Conservation (phyloP, 2,888 invertebrate genomes). For the Deladenus siricidicola region DNA sequence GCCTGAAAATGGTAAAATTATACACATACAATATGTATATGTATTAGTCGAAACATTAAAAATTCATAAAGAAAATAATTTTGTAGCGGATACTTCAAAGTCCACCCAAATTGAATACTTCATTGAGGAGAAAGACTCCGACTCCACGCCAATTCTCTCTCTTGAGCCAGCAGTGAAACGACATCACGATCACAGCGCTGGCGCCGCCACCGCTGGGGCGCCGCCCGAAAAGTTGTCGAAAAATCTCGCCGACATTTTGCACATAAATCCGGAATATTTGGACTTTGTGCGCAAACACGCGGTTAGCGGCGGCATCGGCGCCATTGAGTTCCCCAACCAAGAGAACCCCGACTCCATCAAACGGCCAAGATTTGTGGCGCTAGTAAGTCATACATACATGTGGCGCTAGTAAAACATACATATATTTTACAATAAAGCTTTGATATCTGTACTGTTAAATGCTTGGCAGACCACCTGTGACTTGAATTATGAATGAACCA, state of each 20-base stretch:
- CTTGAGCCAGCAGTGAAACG: neutral
- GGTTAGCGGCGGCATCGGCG: slow-evolving; percentile 13
- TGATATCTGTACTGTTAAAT: too few relatives aligned
- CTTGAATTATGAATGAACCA: too few relatives aligned
- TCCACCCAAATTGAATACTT: slow-evolving; percentile 1
- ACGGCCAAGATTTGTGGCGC: slow-evolving; percentile 10
- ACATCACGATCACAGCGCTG: neutral
- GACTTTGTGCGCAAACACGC: slow-evolving; percentile 17
- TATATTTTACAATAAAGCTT: too few relatives aligned
- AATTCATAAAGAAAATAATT: neutral
- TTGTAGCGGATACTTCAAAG: neutral
- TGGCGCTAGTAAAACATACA: too few relatives aligned
- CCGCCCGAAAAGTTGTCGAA: neutral
- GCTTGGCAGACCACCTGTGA: too few relatives aligned
- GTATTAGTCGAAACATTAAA: too few relatives aligned
- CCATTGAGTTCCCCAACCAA: slow-evolving; percentile 6
- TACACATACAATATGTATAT: too few relatives aligned
- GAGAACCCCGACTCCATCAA: slow-evolving; percentile 3
- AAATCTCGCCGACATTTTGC: slow-evolving; percentile 11
- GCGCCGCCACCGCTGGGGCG: neutral
- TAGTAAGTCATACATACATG: neutral
- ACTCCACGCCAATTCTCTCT: slow-evolving; percentile 1
- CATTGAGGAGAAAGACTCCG: slow-evolving; percentile 7
- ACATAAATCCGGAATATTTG: slow-evolving; percentile 9
- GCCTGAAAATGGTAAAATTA: too few relatives aligned